Evolutionary conservation across 1,140 invertebrate genomes (phyloP).

Genomic region (Eueides isabella): DNA sequence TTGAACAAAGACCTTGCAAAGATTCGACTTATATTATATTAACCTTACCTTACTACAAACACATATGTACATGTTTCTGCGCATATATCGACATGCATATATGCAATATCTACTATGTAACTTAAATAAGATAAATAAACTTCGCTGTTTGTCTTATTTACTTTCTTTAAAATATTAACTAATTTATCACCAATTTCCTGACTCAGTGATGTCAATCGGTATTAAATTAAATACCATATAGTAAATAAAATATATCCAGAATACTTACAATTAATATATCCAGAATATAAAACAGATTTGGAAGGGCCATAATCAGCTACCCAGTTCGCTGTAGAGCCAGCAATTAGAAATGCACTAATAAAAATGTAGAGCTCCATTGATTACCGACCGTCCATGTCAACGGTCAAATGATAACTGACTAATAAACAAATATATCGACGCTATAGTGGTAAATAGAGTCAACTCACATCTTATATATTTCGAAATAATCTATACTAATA

Average conservation of each 20-base stretch:
- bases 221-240: too few species aligned
- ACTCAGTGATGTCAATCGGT: background rate
- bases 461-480: too few species aligned
- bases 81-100: background rate
- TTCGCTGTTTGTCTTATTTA: too few species aligned
- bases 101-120: background rate
- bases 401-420: conserved; percentile 41
- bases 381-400: conserved; percentile 34
- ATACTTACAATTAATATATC: conserved; percentile 48
- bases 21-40: background rate
- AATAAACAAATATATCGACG: background rate
- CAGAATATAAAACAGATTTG: conserved; percentile 44
- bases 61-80: background rate
- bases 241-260: too few species aligned
- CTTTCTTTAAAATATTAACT: background rate
- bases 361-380: conserved; percentile 38
- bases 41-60: background rate
- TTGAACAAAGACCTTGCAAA: conserved; percentile 9
- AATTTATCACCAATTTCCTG: background rate
- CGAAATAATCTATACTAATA: too few species aligned
- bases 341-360: conserved; percentile 34
- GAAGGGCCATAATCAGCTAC: conserved; percentile 40
- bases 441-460: too few species aligned
- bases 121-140: background rate
- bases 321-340: conserved; percentile 37